These are phyloP conservation scores for Icerya purchasi DNA, from an alignment of 2,888 invertebrate species.

Conservation along the genomic window DNA sequence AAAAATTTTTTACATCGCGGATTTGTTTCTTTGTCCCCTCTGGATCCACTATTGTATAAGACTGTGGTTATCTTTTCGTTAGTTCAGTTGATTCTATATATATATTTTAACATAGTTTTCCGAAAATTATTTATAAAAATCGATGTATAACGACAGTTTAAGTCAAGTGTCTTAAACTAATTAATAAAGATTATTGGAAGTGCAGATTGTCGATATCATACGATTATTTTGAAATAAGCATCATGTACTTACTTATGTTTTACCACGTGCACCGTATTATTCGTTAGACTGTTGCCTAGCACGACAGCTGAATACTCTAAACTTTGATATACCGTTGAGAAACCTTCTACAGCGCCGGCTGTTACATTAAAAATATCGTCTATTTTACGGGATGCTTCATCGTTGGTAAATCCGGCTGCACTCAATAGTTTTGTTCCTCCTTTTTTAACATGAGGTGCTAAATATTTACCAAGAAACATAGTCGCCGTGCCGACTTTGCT, in stretches of 20 bases:
- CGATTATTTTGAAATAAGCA: no score
- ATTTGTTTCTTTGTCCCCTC: no score
- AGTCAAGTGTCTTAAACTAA: no score
- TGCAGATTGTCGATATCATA: not conserved
- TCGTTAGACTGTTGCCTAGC: constrained; percentile 38
- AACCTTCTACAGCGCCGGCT: constrained; percentile 46
- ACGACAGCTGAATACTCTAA: constrained; percentile 46
- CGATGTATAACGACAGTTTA: no score
- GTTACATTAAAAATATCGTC: constrained; percentile 41
- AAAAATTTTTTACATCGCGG: no score
- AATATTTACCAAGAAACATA: constrained; percentile 36
- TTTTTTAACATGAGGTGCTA: constrained; percentile 44
- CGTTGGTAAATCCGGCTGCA: constrained; percentile 32
- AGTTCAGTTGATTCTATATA: no score
- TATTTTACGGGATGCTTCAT: constrained; percentile 33
- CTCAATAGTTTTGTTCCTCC: constrained; percentile 38
- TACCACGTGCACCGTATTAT: constrained; percentile 52
- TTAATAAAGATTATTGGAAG: no score
- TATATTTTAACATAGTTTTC: no score
- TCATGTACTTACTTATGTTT: constrained; percentile 47
- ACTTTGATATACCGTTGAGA: constrained; percentile 45
- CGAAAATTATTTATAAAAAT: no score
- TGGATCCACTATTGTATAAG: no score
- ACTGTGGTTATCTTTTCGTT: no score
- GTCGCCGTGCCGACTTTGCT: constrained; percentile 43